Conservation (phyloP, 2,113 vertebrate species). For the Myotis lucifugus region DNA sequence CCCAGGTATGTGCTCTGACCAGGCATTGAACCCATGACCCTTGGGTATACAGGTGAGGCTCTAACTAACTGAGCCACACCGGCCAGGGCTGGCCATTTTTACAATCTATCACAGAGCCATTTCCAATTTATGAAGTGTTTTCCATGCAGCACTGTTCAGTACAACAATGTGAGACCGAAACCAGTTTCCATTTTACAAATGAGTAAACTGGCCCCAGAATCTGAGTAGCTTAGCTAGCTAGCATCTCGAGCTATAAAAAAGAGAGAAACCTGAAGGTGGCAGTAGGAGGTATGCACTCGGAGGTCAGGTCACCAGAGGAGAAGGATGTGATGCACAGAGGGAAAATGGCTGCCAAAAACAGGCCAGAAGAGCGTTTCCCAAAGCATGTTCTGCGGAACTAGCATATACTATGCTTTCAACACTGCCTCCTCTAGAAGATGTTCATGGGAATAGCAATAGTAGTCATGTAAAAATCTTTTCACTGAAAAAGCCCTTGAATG, state of each 20-base stretch:
- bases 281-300: background rate
- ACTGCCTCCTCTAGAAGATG: conserved; percentile 74
- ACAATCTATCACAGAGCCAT: background rate
- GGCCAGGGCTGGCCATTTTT: background rate
- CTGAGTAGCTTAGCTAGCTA: background rate
- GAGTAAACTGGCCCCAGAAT: conserved; percentile 9
- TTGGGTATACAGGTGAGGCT: too few species aligned
- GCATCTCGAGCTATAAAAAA: background rate
- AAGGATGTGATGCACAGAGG: background rate
- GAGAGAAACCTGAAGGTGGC: background rate
- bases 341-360: background rate
- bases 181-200: conserved; percentile 24
- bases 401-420: conserved; percentile 78
- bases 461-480: background rate
- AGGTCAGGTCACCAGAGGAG: background rate
- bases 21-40: too few species aligned
- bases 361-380: conserved; percentile 73
- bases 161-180: background rate
- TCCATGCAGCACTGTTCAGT: background rate
- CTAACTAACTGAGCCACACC: too few species aligned
- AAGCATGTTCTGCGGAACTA: conserved; percentile 79
- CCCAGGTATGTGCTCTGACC: too few species aligned
- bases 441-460: background rate
- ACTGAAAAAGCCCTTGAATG: background rate
- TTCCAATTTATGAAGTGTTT: conserved; percentile 45